Conservation (phyloP, 2,113 vertebrate species). For the Centrocercus urophasianus region DNA sequence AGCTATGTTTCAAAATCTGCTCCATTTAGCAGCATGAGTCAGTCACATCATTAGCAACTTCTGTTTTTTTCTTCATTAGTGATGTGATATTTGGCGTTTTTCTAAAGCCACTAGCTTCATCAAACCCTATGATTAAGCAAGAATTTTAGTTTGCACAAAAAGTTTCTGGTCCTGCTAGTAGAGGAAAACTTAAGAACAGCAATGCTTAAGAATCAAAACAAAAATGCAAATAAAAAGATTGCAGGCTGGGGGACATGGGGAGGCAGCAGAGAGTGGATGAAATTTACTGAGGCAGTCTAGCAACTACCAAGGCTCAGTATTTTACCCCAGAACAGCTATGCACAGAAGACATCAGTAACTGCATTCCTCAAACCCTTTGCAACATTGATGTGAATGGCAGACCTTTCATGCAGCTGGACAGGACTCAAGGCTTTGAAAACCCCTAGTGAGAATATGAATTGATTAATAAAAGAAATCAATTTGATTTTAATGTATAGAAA, state of each 20-base stretch:
- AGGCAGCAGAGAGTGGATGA: neutral
- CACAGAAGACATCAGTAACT: neutral
- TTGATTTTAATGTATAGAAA: neutral
- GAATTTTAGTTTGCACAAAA: neutral
- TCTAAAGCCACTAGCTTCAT: constrained; percentile 7
- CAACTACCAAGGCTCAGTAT: neutral
- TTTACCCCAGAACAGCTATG: neutral
- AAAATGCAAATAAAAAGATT: neutral
- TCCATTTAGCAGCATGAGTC: constrained; percentile 64
- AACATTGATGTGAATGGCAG: neutral
- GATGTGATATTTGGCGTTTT: neutral
- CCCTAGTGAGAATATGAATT: neutral
- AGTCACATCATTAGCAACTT: constrained; percentile 35
- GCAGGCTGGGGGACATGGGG: neutral
- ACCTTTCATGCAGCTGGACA: neutral
- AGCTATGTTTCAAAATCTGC: constrained; percentile 65
- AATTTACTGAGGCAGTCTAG: neutral
- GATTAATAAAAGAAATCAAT: neutral
- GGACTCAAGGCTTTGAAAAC: neutral
- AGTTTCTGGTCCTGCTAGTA: neutral
- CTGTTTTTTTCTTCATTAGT: constrained; percentile 6
- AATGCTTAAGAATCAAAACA: neutral
- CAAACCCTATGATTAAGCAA: neutral
- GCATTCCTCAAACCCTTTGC: neutral
- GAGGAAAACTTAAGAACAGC: neutral